Conservation (phyloP, 2,888 invertebrate species). For the Trissoscelio sp. region DNA sequence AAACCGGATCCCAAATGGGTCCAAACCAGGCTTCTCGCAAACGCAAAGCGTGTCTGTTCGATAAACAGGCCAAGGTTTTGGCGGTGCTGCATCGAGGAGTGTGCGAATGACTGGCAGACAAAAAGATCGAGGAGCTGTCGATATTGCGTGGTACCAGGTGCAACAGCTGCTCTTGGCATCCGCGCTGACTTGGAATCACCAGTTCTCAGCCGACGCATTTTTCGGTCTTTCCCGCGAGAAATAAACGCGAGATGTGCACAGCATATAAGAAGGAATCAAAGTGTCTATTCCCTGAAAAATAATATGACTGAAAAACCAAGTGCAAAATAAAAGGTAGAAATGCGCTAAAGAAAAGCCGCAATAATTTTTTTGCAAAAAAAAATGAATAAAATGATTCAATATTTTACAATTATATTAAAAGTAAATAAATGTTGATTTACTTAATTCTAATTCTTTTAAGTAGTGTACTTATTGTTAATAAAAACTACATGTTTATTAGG, state of each 20-base stretch:
- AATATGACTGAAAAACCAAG: slow-evolving; percentile 16
- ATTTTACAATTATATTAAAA: too few relatives aligned
- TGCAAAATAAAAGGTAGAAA: slow-evolving; percentile 17
- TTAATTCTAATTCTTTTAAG: too few relatives aligned
- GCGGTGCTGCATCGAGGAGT: slow-evolving; percentile 20
- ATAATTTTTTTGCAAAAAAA: background rate
- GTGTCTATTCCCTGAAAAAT: slow-evolving; percentile 34
- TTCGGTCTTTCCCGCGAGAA: slow-evolving; percentile 38
- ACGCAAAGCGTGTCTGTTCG: slow-evolving; percentile 37
- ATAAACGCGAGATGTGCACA: slow-evolving; percentile 39
- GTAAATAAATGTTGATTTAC: too few relatives aligned
- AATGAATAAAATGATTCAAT: too few relatives aligned
- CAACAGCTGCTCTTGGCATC: slow-evolving; percentile 64
- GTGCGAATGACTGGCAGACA: slow-evolving; percentile 43
- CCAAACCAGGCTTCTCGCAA: slow-evolving; percentile 10
- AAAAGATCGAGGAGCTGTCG: slow-evolving; percentile 63
- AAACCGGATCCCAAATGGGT: background rate
- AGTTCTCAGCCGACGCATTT: slow-evolving; percentile 33
- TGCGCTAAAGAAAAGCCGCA: background rate
- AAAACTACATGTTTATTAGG: too few relatives aligned
- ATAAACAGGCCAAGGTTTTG: slow-evolving; percentile 32
- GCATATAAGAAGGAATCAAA: slow-evolving; percentile 44
- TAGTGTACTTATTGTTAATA: too few relatives aligned
- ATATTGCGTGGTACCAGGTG: slow-evolving; percentile 46
- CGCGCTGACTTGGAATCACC: slow-evolving; percentile 50